Evolutionary conservation across 2,797 vertebrate species (phyloP).

Genomic region (Meriones psammophilus): DNA sequence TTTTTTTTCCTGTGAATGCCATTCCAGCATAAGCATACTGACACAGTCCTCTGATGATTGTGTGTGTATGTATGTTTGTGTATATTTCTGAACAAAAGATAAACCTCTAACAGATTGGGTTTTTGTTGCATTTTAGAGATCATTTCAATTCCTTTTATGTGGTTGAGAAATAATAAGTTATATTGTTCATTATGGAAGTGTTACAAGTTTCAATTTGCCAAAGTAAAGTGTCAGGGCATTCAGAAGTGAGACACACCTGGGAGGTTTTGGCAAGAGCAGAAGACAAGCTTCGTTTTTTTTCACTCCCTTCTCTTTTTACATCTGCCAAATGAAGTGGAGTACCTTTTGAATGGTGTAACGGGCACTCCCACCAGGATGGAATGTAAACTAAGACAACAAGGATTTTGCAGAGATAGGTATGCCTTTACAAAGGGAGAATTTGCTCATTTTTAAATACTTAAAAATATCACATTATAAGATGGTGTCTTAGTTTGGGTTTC

Average conservation of each 20-base stretch:
- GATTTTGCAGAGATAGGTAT: background rate
- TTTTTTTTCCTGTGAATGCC: slow-evolving; percentile 38
- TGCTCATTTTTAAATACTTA: background rate
- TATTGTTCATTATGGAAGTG: slow-evolving; percentile 55
- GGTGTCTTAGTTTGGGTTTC: background rate
- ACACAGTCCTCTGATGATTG: background rate
- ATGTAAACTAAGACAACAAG: slow-evolving; percentile 38
- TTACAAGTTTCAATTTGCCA: slow-evolving; percentile 58
- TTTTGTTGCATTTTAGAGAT: slow-evolving; percentile 57
- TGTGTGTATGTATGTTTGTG: background rate
- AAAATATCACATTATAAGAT: slow-evolving; percentile 4
- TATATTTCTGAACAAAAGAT: slow-evolving; percentile 45
- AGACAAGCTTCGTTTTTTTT: background rate
- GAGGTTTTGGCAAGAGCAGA: background rate
- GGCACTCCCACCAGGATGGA: slow-evolving; percentile 43
- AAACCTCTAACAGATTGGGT: background rate
- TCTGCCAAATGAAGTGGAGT: background rate
- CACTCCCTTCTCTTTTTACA: background rate
- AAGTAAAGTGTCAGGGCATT: slow-evolving; percentile 17
- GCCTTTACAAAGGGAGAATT: background rate
- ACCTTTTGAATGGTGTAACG: background rate
- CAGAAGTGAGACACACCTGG: background rate
- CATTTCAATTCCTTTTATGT: slow-evolving; percentile 32
- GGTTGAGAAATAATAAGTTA: slow-evolving; percentile 50
- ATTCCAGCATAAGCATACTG: background rate